Conservation (phyloP, 2,797 vertebrate genomes). For the Cottoperca gobio region DNA sequence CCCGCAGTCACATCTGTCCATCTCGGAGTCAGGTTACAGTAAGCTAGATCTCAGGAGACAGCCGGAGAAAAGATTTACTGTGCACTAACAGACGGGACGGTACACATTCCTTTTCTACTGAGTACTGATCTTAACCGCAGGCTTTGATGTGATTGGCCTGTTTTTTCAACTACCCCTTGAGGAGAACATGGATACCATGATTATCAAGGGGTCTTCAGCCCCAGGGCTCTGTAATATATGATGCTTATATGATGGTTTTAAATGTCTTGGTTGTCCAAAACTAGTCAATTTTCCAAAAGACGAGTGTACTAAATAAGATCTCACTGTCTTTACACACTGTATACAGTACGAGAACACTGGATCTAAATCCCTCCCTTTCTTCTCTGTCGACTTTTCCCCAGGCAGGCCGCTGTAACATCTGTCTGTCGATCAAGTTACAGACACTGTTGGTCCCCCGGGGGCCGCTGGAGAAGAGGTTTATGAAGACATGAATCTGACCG, state of each 20-base stretch:
- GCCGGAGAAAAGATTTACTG: constrained; percentile 22
- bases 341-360: not conserved
- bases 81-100: constrained; percentile 4
- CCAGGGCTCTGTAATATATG: not conserved
- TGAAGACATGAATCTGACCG: not conserved
- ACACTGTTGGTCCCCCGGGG: constrained; percentile 7
- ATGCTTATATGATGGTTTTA: not conserved
- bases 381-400: constrained; percentile 1
- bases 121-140: not conserved
- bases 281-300: not conserved
- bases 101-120: not conserved
- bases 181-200: not conserved
- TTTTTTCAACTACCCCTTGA: not conserved
- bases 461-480: constrained; percentile 12
- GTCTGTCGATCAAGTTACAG: constrained; percentile 60
- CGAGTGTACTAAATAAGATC: not conserved
- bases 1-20: constrained; percentile 50
- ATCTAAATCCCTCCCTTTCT: constrained; percentile 6
- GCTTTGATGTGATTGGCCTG: not conserved
- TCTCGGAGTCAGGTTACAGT: constrained; percentile 55
- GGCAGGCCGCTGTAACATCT: constrained; percentile 50
- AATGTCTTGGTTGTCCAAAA: not conserved
- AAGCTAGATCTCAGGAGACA: constrained; percentile 37
- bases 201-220: not conserved
- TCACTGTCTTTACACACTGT: not conserved